These are phyloP conservation scores for Lagopus leucura DNA, from an alignment of 2,113 vertebrate genomes.

Conservation along the genomic window DNA sequence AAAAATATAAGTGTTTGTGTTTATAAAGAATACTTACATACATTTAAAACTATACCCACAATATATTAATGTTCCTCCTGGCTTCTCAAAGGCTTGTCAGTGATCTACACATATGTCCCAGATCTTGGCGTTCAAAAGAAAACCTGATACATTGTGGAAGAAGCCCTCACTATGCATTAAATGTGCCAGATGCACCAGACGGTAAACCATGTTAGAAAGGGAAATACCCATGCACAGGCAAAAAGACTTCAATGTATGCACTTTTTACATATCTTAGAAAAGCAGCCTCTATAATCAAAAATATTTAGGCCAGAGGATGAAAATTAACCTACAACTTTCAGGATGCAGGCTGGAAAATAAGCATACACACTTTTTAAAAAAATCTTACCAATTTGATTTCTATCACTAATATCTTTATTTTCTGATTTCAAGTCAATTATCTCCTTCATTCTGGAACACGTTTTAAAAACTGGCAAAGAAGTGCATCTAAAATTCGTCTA, in stretches of 20 bases:
- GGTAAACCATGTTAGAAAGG: not conserved
- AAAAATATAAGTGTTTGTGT: not conserved
- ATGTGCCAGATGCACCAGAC: not conserved
- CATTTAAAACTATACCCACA: not conserved
- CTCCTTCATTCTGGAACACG: not conserved
- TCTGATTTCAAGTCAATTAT: not conserved
- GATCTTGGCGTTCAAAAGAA: not conserved
- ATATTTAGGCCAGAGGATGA: not conserved
- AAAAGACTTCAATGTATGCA: not conserved
- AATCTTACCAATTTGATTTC: not conserved
- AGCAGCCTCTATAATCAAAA: not conserved
- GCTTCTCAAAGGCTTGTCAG: not conserved
- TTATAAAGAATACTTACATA: not conserved
- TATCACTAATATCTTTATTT: not conserved
- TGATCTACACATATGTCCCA: not conserved
- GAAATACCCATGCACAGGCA: not conserved
- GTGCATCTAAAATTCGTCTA: not conserved
- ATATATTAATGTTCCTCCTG: not conserved
- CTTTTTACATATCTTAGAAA: not conserved
- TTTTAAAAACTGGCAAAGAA: not conserved
- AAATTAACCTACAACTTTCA: not conserved
- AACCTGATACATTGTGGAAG: not conserved
- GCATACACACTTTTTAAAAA: not conserved
- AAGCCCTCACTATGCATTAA: not conserved
- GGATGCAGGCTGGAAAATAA: not conserved